These are phyloP conservation scores for Taxidea taxus DNA, from an alignment of 2,113 vertebrate genomes.

Conservation along the genomic window DNA sequence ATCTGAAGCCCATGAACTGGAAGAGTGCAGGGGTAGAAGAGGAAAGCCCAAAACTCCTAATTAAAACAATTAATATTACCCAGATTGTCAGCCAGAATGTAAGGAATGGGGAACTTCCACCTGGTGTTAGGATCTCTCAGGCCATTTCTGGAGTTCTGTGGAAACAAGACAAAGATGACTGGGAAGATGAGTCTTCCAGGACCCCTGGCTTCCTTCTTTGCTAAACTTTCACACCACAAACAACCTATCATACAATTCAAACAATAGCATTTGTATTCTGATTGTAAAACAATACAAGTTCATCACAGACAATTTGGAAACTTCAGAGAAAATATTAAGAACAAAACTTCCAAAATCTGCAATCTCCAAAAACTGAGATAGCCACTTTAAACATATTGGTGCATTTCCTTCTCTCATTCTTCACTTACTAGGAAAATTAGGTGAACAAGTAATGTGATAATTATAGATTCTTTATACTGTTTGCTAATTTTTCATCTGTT, in stretches of 20 bases:
- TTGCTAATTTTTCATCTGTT: not conserved
- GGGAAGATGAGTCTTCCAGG: not conserved
- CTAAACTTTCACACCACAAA: not conserved
- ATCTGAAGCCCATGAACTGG: not conserved
- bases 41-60: not conserved
- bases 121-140: conserved; percentile 82
- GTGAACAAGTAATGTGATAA: not conserved
- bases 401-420: not conserved
- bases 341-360: not conserved
- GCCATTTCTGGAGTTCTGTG: conserved; percentile 83
- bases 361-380: not conserved
- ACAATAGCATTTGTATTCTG: not conserved
- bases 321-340: not conserved
- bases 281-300: not conserved
- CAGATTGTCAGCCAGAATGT: conserved; percentile 90
- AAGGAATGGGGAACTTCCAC: conserved; percentile 93
- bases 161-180: conserved; percentile 58
- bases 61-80: conserved; percentile 80
- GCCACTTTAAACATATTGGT: not conserved
- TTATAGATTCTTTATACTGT: not conserved
- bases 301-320: not conserved
- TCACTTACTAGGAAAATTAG: not conserved
- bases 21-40: not conserved
- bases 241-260: not conserved
- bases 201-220: not conserved